Percentiles rank a stretch among this genome's conserved stretches.
These are phyloP conservation scores for Coelinius sp. DNA, from an alignment of 2,888 invertebrate genomes.

Conservation along the genomic window DNA sequence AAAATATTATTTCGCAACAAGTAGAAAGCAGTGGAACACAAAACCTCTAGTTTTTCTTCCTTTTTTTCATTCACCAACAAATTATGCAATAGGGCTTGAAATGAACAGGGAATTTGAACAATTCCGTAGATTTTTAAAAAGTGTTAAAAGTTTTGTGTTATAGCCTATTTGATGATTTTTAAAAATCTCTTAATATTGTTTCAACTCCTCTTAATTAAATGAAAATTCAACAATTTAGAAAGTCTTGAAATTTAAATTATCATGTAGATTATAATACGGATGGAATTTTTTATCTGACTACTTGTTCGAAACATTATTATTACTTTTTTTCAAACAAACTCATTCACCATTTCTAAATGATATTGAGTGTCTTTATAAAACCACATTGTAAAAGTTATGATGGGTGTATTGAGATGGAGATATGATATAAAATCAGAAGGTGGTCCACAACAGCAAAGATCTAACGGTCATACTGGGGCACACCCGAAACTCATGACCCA, in stretches of 20 bases:
- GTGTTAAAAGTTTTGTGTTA: neutral
- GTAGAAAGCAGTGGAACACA: neutral
- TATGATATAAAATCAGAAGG: conserved; percentile 70
- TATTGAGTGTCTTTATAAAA: neutral
- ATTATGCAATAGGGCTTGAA: too few species aligned
- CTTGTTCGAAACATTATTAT: too few species aligned
- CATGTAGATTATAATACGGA: too few species aligned
- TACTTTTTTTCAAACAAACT: too few species aligned
- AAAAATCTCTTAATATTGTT: too few species aligned
- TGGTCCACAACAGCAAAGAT: conserved; percentile 59
- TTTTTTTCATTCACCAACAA: neutral
- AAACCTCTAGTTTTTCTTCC: neutral
- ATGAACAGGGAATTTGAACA: too few species aligned
- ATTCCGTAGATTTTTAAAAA: neutral
- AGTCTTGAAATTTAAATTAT: neutral
- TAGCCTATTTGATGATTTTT: too few species aligned
- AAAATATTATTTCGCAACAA: neutral
- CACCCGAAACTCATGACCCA: conserved; percentile 67
- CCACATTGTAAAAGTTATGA: conserved; percentile 59
- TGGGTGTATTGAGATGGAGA: conserved; percentile 70
- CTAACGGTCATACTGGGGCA: conserved; percentile 61
- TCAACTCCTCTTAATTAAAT: too few species aligned
- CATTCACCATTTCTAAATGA: neutral
- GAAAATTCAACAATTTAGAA: too few species aligned
- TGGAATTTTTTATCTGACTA: too few species aligned